These are phyloP conservation scores for Drosophila kambysellisi DNA, from an alignment of 2,888 invertebrate species.

Conservation along the genomic window DNA sequence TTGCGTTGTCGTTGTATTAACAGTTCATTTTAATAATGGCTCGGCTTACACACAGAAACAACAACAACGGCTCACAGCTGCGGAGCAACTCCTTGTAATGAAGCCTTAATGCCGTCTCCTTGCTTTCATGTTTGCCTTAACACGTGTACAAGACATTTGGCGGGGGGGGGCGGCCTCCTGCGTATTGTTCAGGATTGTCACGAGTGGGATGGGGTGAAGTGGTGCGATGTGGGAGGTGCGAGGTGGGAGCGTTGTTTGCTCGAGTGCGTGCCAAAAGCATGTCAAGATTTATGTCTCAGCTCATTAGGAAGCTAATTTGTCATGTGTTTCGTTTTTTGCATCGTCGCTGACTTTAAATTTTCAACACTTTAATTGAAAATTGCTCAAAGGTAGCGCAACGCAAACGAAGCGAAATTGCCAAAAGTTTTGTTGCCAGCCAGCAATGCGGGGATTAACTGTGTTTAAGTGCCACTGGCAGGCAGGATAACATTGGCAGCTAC, in stretches of 20 bases:
- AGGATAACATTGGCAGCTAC: slow-evolving; percentile 27
- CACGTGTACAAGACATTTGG: slow-evolving; percentile 59
- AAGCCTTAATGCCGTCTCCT: slow-evolving; percentile 68
- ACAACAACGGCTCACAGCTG: slow-evolving; percentile 10
- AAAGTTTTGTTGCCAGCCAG: slow-evolving; percentile 59
- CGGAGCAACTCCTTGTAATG: slow-evolving; percentile 60
- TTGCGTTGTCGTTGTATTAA: slow-evolving; percentile 66
- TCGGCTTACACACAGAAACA: slow-evolving; percentile 31
- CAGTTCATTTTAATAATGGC: slow-evolving; percentile 76
- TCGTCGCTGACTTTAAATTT: slow-evolving; percentile 65
- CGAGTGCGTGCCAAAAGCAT: slow-evolving; percentile 63
- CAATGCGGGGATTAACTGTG: slow-evolving; percentile 75
- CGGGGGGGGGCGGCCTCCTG: slow-evolving; percentile 12
- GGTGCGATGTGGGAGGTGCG: neutral
- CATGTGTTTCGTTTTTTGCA: slow-evolving; percentile 56
- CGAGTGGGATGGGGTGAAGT: neutral
- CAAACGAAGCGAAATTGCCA: slow-evolving; percentile 45
- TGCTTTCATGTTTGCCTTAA: slow-evolving; percentile 69
- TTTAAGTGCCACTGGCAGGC: slow-evolving; percentile 63
- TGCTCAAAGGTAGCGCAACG: slow-evolving; percentile 17
- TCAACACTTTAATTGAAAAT: slow-evolving; percentile 80
- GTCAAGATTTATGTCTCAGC: slow-evolving; percentile 81
- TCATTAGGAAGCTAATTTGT: slow-evolving; percentile 82
- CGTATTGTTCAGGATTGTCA: slow-evolving; percentile 44
- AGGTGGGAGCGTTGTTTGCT: slow-evolving; percentile 28